A percentile compares a stretch with the other conserved stretches of the same genome.
Conservation (phyloP, 2,797 vertebrate species). For the Spea hammondii region DNA sequence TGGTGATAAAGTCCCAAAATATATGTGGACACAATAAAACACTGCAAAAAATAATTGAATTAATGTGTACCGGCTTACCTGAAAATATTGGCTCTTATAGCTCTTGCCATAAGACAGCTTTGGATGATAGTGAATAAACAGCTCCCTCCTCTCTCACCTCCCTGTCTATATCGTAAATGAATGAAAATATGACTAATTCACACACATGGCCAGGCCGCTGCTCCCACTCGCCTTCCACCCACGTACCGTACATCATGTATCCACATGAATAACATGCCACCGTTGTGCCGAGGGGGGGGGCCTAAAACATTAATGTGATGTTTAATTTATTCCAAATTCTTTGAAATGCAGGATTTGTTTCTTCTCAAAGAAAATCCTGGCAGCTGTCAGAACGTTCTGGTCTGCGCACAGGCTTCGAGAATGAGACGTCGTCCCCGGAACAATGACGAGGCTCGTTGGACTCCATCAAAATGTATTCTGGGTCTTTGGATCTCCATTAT, state of each 20-base stretch:
- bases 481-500: too few species aligned
- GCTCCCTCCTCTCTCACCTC: neutral
- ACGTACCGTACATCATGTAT: constrained; percentile 9
- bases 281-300: constrained; percentile 1
- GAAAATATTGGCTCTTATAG: neutral
- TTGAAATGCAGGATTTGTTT: constrained; percentile 13
- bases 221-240: constrained; percentile 24
- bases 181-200: neutral
- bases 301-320: neutral
- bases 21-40: neutral
- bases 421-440: neutral
- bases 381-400: constrained; percentile 19
- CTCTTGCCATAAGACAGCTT: neutral
- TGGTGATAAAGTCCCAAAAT: too few species aligned
- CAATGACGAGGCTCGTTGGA: too few species aligned
- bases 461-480: too few species aligned
- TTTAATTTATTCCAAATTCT: neutral
- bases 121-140: neutral
- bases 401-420: neutral
- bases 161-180: neutral
- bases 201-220: neutral
- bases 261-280: constrained; percentile 15
- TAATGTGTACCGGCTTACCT: too few species aligned
- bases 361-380: constrained; percentile 3
- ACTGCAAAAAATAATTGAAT: too few species aligned